Evolutionary conservation across 2,113 vertebrate genomes (phyloP).

Genomic region (Ailuropoda melanoleuca): DNA sequence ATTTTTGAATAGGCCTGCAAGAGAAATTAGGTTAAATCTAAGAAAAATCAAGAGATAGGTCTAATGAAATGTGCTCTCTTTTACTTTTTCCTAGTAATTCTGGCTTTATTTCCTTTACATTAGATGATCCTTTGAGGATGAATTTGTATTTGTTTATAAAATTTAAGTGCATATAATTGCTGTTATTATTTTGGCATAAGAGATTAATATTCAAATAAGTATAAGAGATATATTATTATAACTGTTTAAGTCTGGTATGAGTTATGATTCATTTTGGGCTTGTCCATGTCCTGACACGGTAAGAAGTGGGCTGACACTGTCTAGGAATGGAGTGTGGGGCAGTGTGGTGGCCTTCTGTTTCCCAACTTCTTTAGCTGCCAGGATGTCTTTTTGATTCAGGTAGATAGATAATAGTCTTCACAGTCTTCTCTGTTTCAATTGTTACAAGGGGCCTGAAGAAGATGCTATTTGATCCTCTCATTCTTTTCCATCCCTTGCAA

Average conservation of each 20-base stretch:
- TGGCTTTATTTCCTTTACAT: background rate
- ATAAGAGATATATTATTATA: background rate
- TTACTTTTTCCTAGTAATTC: background rate
- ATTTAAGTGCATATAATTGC: background rate
- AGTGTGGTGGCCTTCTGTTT: background rate
- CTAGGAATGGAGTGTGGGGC: background rate
- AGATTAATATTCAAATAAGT: background rate
- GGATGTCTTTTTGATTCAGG: background rate
- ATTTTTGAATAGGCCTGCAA: background rate
- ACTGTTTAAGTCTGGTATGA: background rate
- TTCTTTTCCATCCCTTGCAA: background rate
- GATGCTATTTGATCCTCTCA: background rate
- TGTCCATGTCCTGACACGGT: background rate
- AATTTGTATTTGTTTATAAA: background rate
- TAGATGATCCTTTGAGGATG: background rate
- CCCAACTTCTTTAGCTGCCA: background rate
- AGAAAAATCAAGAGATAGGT: background rate
- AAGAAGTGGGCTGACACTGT: background rate
- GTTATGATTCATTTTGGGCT: background rate
- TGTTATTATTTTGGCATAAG: background rate
- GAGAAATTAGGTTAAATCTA: constrained; percentile 4
- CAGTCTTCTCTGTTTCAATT: background rate
- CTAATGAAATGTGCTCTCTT: background rate
- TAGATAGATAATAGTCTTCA: background rate
- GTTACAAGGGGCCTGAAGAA: background rate